Evolutionary conservation across 2,113 vertebrate species (phyloP).

Genomic region (Boleophthalmus pectinirostris): DNA sequence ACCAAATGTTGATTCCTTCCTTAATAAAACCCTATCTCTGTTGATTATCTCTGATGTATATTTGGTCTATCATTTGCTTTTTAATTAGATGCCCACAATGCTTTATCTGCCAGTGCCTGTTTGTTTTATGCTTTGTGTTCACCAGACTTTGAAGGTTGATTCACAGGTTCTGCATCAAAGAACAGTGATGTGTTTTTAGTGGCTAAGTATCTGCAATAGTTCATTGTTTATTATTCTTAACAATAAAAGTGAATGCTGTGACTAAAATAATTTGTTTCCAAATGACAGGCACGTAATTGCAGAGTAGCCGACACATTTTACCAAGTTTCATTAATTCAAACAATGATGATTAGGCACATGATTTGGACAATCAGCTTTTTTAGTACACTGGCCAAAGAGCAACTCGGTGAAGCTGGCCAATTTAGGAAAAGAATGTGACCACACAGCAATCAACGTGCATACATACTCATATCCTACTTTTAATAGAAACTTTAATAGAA

Average conservation of each 20-base stretch:
- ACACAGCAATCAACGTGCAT: no score
- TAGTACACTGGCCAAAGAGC: background rate
- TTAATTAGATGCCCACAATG: background rate
- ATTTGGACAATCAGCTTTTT: background rate
- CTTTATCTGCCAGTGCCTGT: background rate
- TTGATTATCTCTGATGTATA: background rate
- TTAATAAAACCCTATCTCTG: background rate
- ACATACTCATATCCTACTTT: no score
- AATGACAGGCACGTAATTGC: no score
- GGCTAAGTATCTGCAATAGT: background rate
- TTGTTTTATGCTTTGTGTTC: background rate
- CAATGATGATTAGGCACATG: background rate
- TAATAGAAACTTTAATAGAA: no score
- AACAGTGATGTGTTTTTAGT: background rate
- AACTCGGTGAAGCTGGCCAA: background rate
- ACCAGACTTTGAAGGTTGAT: conserved; percentile 7
- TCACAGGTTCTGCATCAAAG: conserved; percentile 1
- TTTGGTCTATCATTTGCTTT: background rate
- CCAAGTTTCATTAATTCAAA: background rate
- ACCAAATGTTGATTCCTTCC: background rate
- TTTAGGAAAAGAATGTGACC: background rate
- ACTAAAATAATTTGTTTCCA: background rate
- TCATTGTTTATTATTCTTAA: background rate
- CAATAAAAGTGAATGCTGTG: background rate
- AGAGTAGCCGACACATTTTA: no score